phyloP scores from a whole-genome alignment of 2,888 invertebrate species.

The Diarsia dahlii region DNA sequence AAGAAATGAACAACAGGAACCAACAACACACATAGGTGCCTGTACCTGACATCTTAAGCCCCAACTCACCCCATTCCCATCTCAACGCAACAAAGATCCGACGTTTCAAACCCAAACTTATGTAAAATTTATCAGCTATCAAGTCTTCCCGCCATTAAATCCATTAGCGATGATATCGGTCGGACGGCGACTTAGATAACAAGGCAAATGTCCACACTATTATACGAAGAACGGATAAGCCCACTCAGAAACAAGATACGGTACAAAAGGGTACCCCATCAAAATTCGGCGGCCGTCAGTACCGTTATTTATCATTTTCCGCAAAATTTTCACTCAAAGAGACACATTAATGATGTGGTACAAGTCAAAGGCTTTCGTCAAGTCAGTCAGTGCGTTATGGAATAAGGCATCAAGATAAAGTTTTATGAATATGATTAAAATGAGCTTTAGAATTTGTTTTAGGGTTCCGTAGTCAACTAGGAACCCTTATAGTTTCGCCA shows the following conservation, averaged over 20 bases:
- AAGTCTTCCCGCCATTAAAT: slow-evolving; percentile 68
- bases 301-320: slow-evolving; percentile 88
- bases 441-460: neutral
- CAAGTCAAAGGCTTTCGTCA: slow-evolving; percentile 50
- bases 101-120: slow-evolving; percentile 62
- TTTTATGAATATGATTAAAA: neutral
- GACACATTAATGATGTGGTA: slow-evolving; percentile 74
- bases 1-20: neutral
- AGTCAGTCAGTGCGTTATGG: neutral
- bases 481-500: too few species aligned
- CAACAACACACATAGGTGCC: neutral
- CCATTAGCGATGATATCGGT: slow-evolving; percentile 74
- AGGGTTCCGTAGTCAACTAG: too few species aligned
- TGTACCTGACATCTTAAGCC: slow-evolving; percentile 43
- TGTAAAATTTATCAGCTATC: slow-evolving; percentile 70
- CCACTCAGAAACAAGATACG: slow-evolving; percentile 88
- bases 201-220: slow-evolving; percentile 79
- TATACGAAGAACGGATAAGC: slow-evolving; percentile 84
- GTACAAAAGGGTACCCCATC: slow-evolving; percentile 86
- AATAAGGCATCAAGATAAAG: neutral
- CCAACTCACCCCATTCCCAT: slow-evolving; percentile 36
- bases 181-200: slow-evolving; percentile 71
- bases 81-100: slow-evolving; percentile 44
- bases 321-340: slow-evolving; percentile 86
- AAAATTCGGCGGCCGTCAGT: slow-evolving; percentile 85